phyloP scores from a whole-genome alignment of 2,113 vertebrate genomes.

The Dasyprocta punctata region DNA sequence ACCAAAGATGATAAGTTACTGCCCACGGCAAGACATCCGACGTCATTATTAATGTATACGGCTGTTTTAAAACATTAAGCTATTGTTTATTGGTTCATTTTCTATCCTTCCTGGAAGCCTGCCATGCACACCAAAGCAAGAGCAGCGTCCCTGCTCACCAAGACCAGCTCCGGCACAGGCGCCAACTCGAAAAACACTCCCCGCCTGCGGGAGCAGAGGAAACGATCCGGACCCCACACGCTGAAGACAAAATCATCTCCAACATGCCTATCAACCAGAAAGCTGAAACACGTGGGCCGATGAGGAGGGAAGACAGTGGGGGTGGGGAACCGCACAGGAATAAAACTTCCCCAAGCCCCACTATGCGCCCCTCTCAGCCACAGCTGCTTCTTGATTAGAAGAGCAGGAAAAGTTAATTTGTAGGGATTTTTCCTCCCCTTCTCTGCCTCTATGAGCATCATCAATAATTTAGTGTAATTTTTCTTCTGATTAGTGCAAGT shows the following conservation, averaged over 20 bases:
- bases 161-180: fast-evolving
- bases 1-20: no score
- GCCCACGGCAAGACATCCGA: background rate
- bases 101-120: background rate
- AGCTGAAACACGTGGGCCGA: background rate
- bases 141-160: fast-evolving
- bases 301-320: fast-evolving
- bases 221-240: fast-evolving
- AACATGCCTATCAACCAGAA: fast-evolving
- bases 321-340: fast-evolving
- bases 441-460: background rate
- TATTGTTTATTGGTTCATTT: background rate
- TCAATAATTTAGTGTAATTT: slow-evolving; percentile 31
- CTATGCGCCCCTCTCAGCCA: background rate
- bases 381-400: background rate
- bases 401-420: background rate
- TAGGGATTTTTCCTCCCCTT: background rate
- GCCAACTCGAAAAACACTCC: fast-evolving
- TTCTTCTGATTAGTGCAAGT: slow-evolving; percentile 39
- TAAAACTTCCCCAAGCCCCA: background rate
- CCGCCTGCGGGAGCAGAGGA: fast-evolving
- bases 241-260: no score
- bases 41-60: no score
- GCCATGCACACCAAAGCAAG: no score
- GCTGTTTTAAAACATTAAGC: no score